Conservation (phyloP, 1,140 invertebrate species). For the Listronotus oregonensis region DNA sequence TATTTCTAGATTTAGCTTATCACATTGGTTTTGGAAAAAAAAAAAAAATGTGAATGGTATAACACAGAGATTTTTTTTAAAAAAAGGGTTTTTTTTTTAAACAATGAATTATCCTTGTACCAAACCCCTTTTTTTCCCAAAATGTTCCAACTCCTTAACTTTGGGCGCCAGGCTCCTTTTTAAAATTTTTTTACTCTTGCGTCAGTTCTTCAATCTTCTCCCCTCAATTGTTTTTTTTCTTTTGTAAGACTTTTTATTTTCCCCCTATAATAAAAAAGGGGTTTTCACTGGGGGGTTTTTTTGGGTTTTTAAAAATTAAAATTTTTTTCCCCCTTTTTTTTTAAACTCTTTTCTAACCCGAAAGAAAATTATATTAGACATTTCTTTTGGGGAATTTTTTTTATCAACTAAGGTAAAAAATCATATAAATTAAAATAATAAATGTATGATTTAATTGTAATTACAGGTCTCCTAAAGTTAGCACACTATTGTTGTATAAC, state of each 20-base stretch:
- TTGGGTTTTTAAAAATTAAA: conserved; percentile 26
- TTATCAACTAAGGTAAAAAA: too few relatives aligned
- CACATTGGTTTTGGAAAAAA: conserved; percentile 27
- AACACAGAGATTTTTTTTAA: too few relatives aligned
- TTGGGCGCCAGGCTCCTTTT: neutral
- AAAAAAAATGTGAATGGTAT: neutral
- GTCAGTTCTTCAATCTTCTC: conserved; percentile 32
- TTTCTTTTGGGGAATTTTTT: too few relatives aligned
- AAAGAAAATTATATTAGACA: too few relatives aligned
- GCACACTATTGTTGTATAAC: too few relatives aligned
- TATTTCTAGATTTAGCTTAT: conserved; percentile 37
- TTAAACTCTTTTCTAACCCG: conserved; percentile 25
- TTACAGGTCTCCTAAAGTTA: too few relatives aligned
- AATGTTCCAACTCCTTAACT: conserved; percentile 25
- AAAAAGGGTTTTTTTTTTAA: too few relatives aligned
- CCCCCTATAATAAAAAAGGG: too few relatives aligned
- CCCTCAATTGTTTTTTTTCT: conserved; percentile 30
- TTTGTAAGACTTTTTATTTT: conserved; percentile 10
- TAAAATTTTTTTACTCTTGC: conserved; percentile 23
- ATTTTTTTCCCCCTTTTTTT: conserved; percentile 24
- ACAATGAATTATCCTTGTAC: neutral
- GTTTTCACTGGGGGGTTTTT: too few relatives aligned
- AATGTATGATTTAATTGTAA: too few relatives aligned
- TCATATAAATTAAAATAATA: too few relatives aligned
- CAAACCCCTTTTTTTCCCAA: conserved; percentile 32